Evolutionary conservation across 2,113 vertebrate species (phyloP).

Genomic region (Paralichthys olivaceus): DNA sequence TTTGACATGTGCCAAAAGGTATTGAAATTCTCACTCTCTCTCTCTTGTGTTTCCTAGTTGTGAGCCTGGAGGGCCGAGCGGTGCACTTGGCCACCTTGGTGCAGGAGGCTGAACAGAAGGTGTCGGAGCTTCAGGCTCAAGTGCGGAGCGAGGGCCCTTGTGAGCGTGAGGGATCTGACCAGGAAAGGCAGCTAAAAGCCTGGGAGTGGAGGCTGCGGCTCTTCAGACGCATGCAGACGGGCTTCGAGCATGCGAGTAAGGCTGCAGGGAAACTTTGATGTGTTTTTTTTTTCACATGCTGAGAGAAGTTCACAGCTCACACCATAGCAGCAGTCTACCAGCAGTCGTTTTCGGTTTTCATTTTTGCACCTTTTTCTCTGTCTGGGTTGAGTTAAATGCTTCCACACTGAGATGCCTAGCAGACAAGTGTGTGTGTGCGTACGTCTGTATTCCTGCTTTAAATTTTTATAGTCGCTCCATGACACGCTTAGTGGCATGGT

Average conservation of each 20-base stretch:
- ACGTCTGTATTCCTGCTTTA: slow-evolving; percentile 63
- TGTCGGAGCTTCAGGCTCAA: slow-evolving; percentile 85
- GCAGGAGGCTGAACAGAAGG: slow-evolving; percentile 89
- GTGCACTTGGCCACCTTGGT: slow-evolving; percentile 89
- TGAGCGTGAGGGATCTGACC: slow-evolving; percentile 82
- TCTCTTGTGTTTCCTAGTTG: slow-evolving; percentile 73
- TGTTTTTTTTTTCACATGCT: slow-evolving; percentile 15
- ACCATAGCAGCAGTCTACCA: slow-evolving; percentile 35
- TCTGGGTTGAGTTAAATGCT: slow-evolving; percentile 70
- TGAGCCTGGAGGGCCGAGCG: slow-evolving; percentile 88
- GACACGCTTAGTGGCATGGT: slow-evolving; percentile 58
- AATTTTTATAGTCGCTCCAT: slow-evolving; percentile 72
- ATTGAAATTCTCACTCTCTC: not conserved
- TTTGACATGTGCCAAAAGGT: not conserved
- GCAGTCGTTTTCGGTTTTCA: slow-evolving; percentile 46
- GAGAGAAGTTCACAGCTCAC: slow-evolving; percentile 9
- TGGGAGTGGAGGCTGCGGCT: slow-evolving; percentile 93
- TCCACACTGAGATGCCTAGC: slow-evolving; percentile 57
- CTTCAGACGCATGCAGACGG: slow-evolving; percentile 92
- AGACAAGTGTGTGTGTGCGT: slow-evolving; percentile 21
- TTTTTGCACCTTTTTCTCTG: slow-evolving; percentile 56
- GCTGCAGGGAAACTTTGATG: slow-evolving; percentile 24
- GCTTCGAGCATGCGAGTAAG: slow-evolving; percentile 93
- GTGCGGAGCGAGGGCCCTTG: slow-evolving; percentile 83
- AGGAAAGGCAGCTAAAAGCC: slow-evolving; percentile 89